These are phyloP conservation scores for Melanocharis versteri DNA, from an alignment of 2,113 vertebrate species.

Conservation along the genomic window DNA sequence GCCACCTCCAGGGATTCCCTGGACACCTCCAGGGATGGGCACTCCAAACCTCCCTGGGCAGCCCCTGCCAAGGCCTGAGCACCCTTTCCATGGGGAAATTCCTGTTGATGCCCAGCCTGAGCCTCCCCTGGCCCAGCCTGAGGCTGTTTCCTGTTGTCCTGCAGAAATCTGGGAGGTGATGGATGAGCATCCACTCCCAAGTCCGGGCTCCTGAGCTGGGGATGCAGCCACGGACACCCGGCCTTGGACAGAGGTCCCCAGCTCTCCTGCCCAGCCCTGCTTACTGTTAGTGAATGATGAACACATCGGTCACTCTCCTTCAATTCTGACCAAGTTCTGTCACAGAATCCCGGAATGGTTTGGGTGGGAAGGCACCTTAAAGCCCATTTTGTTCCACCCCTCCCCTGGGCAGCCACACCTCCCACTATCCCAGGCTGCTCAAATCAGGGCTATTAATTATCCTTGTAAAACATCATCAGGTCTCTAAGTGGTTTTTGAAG, in stretches of 20 bases:
- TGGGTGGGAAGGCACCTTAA: not conserved
- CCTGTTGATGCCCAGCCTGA: not conserved
- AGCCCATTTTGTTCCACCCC: not conserved
- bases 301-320: accelerated
- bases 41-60: not conserved
- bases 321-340: accelerated
- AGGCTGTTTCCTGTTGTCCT: not conserved
- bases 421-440: not conserved
- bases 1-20: not conserved
- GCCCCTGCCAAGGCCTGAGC: not conserved
- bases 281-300: accelerated
- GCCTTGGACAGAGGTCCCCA: not conserved
- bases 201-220: not conserved
- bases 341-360: not conserved
- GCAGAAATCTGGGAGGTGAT: not conserved
- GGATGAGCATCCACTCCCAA: accelerated
- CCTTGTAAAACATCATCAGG: not conserved
- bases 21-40: not conserved
- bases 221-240: not conserved
- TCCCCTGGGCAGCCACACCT: not conserved
- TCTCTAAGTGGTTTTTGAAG: not conserved
- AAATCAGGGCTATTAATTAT: not conserved
- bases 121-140: not conserved
- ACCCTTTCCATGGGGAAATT: not conserved
- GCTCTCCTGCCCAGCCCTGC: not conserved